phyloP scores from a whole-genome alignment of 1,140 invertebrate species.

The Helicorthomorpha holstii region DNA sequence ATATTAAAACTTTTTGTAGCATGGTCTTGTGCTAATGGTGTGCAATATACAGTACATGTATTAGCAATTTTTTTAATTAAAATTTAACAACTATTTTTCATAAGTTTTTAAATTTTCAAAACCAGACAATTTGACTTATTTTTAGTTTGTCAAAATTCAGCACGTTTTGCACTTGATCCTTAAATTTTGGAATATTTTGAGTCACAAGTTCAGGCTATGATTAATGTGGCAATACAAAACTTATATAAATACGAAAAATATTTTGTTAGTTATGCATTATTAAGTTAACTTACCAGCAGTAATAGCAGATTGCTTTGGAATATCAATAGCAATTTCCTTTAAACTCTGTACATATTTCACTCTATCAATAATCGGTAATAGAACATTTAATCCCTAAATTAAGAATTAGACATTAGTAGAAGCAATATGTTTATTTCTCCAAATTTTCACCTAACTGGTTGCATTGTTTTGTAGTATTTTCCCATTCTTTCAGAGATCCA shows the following conservation, averaged over 20 bases:
- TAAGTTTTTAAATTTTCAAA: neutral
- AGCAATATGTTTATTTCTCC: neutral
- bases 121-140: too few species aligned
- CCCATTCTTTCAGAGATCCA: slow-evolving; percentile 99
- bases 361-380: slow-evolving; percentile 80
- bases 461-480: slow-evolving; percentile 77
- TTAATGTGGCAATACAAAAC: too few species aligned
- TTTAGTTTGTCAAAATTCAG: too few species aligned
- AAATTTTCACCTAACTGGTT: slow-evolving; percentile 39
- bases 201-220: too few species aligned
- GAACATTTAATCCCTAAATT: slow-evolving; percentile 67
- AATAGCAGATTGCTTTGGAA: slow-evolving; percentile 95
- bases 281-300: slow-evolving; percentile 45
- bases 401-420: neutral
- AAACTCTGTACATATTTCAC: slow-evolving; percentile 97
- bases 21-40: too few species aligned
- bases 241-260: too few species aligned
- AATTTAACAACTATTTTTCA: neutral
- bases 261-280: too few species aligned
- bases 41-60: neutral
- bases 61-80: neutral
- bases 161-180: too few species aligned
- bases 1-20: too few species aligned
- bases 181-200: too few species aligned
- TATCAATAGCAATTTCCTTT: slow-evolving; percentile 98